These are phyloP conservation scores for Macroteleia sp. DNA, from an alignment of 2,888 invertebrate genomes.

Conservation along the genomic window DNA sequence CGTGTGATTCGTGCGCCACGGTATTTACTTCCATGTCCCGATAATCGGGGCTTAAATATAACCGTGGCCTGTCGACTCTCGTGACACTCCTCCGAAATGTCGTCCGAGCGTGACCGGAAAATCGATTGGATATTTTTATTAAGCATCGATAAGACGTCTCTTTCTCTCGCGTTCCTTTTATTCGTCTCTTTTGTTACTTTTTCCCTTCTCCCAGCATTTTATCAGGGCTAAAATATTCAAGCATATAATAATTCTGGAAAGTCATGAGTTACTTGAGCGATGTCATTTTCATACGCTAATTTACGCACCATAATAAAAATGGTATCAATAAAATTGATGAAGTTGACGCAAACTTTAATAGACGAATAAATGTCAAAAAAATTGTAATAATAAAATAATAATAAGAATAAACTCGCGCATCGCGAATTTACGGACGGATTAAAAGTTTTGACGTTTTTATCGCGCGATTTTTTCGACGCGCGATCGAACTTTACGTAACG, in stretches of 20 bases:
- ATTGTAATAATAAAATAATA: background rate
- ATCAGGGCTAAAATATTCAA: too few relatives aligned
- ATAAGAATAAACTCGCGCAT: background rate
- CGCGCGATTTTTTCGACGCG: background rate
- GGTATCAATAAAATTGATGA: background rate
- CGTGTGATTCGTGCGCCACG: slow-evolving; percentile 10
- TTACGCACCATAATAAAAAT: background rate
- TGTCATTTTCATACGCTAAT: background rate
- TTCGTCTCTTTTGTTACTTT: background rate
- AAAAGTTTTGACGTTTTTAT: slow-evolving; percentile 1
- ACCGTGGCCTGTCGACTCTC: slow-evolving; percentile 10
- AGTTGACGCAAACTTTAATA: background rate
- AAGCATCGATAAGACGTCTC: slow-evolving; percentile 5
- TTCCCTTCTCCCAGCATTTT: background rate
- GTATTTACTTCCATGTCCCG: background rate
- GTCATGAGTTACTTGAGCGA: background rate
- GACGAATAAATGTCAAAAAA: too few relatives aligned
- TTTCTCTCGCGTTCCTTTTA: background rate
- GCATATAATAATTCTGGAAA: background rate
- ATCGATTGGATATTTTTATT: slow-evolving; percentile 29
- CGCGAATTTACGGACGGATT: background rate
- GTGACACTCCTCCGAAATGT: slow-evolving; percentile 53
- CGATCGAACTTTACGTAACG: slow-evolving; percentile 9
- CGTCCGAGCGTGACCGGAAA: slow-evolving; percentile 49
- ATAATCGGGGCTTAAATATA: slow-evolving; percentile 9